Conservation (phyloP, 2,888 invertebrate species). For the Drosophila pseudotalamancana region DNA sequence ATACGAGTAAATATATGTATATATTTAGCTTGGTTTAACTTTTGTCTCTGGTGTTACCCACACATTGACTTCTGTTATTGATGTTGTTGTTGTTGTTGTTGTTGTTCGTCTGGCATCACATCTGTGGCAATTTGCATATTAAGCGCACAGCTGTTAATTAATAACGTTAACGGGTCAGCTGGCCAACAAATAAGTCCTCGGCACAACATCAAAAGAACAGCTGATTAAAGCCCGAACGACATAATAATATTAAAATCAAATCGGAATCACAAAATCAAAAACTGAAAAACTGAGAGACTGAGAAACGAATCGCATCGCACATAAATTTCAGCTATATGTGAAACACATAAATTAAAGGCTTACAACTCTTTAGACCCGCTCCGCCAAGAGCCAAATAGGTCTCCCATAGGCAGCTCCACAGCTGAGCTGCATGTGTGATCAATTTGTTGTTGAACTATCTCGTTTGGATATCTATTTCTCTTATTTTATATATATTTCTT, state of each 20-base stretch:
- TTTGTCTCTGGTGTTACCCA: conserved; percentile 25
- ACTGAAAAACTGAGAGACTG: conserved; percentile 1
- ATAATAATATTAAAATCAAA: conserved; percentile 9
- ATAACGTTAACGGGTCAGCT: conserved; percentile 75
- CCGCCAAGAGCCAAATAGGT: neutral
- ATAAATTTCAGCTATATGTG: conserved; percentile 14
- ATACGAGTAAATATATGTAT: conserved; percentile 22
- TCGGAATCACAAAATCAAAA: conserved; percentile 1
- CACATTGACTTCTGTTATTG: conserved; percentile 31
- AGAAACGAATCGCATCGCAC: conserved; percentile 24
- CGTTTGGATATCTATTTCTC: conserved; percentile 3
- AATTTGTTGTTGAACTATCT: conserved; percentile 34
- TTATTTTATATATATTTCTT: neutral
- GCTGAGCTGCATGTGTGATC: conserved; percentile 34
- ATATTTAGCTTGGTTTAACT: conserved; percentile 22
- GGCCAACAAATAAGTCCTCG: conserved; percentile 48
- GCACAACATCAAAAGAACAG: conserved; percentile 60
- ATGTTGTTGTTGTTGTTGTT: too few species aligned
- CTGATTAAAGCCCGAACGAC: conserved; percentile 13
- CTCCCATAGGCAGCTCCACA: conserved; percentile 8
- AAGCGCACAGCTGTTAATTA: conserved; percentile 77
- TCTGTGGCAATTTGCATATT: conserved; percentile 74
- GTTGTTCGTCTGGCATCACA: conserved; percentile 40
- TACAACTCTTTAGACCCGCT: conserved; percentile 12
- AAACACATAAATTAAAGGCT: conserved; percentile 22